Evolutionary conservation across 1,140 invertebrate genomes (phyloP).

Genomic region (Dendrolimus punctatus): DNA sequence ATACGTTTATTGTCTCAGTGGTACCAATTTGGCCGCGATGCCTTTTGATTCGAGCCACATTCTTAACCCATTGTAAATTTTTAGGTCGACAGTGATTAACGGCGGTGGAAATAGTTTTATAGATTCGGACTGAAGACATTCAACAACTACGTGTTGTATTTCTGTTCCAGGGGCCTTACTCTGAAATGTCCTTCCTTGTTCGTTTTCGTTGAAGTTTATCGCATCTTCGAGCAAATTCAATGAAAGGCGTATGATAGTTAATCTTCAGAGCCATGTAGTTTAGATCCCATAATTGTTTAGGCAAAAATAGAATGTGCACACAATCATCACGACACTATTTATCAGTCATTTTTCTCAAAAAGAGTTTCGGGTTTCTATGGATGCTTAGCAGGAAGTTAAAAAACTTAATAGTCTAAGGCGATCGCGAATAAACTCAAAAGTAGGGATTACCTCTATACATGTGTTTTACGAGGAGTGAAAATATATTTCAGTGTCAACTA

Average conservation of each 20-base stretch:
- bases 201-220: too few species aligned
- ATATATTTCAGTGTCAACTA: too few species aligned
- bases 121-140: slow-evolving; percentile 11
- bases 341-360: not conserved
- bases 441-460: too few species aligned
- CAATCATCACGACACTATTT: not conserved
- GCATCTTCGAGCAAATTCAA: too few species aligned
- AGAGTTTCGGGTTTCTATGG: too few species aligned
- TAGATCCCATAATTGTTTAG: not conserved
- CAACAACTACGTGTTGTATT: slow-evolving; percentile 2
- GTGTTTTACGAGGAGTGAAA: too few species aligned
- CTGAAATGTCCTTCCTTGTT: too few species aligned
- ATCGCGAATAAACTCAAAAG: too few species aligned
- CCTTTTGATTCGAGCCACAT: slow-evolving; percentile 27
- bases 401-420: too few species aligned
- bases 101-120: slow-evolving; percentile 19
- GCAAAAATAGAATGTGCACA: too few species aligned
- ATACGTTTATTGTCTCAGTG: slow-evolving; percentile 35
- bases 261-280: not conserved
- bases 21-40: slow-evolving; percentile 31
- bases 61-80: slow-evolving; percentile 22
- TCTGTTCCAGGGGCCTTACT: slow-evolving; percentile 2
- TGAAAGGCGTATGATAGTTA: too few species aligned
- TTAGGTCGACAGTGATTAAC: slow-evolving; percentile 21
- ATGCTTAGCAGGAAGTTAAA: too few species aligned